Base-by-base conservation (phyloP, 1,140 invertebrate species). In the Asbolus verrucosus region DNA sequence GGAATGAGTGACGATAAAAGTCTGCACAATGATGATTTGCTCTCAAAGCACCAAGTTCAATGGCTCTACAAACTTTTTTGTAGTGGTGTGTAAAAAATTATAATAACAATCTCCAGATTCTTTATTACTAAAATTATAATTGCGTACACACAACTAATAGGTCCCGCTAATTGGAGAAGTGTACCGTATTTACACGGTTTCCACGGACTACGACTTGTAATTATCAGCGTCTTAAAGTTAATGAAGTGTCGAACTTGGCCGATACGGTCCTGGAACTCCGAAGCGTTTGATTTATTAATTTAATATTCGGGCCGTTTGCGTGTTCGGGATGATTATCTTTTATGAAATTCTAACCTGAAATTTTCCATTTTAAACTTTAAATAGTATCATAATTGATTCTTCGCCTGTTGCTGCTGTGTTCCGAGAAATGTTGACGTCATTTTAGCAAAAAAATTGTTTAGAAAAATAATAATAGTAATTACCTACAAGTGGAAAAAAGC, bases 181-280 rank as follows among this genome's bases (percentile, higher is more conserved):
- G 46, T 54, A 54, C 46, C 21, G 46, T 27, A 54, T 54, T 54
- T 54, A 54, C 46, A 54, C 19, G 19, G 21, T 19, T 54, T 54
- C 21, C 27, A 11, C 46, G 9, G 46, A 8, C 19, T 13, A 27
- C 13, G 46, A 13, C 9, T 27, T 54, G 21, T 14, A 54, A 54
- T 54, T 54, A 54, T 14, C n/a, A n/a, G n/a, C n/a, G n/a, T n/a
- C 46, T 54, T 54, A 24, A 54, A 54, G n/a, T 24, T 54, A 27
- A 54, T 54, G 19, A 54, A 27, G 18, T 13, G 27, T 54, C 46
- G 46, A 54, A 54, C 14, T 24, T 54, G 14, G 9, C 18, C 13
- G 9, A 30, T 36, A 11, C 11, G 46, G 46, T 27, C n/a, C 27
- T 54, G 21, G 21, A 11, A 27, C 8, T 9, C 46, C 46, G n/a